These are phyloP conservation scores for Onychorhynchus coronatus DNA, from an alignment of 2,113 vertebrate genomes.

Conservation along the genomic window DNA sequence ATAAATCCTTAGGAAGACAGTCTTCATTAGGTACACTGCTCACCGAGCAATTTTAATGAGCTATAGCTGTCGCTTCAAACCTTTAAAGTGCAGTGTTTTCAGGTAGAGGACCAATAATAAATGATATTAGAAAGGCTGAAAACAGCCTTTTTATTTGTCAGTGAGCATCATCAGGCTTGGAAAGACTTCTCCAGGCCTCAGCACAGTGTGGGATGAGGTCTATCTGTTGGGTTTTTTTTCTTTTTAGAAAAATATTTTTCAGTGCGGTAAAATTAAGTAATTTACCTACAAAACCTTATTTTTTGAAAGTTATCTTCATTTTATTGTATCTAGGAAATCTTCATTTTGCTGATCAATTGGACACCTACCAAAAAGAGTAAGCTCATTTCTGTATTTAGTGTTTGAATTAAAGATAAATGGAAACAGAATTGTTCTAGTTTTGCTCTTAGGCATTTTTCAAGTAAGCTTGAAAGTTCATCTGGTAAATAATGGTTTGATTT, in stretches of 20 bases:
- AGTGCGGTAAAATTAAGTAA: not conserved
- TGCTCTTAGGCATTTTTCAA: not conserved
- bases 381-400: not conserved
- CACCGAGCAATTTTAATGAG: not conserved
- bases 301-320: not conserved
- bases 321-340: not conserved
- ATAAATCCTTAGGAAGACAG: constrained; percentile 5
- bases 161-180: not conserved
- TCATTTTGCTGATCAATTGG: not conserved
- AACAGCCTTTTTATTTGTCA: not conserved
- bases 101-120: not conserved
- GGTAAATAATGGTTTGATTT: not conserved
- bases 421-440: not conserved
- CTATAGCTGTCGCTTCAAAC: not conserved
- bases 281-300: not conserved
- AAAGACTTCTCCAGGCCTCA: not conserved
- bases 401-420: not conserved
- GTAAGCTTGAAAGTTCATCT: not conserved
- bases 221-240: not conserved
- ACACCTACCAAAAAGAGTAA: not conserved
- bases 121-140: not conserved
- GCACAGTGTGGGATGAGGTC: not conserved
- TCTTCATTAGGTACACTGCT: not conserved
- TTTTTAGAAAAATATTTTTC: not conserved
- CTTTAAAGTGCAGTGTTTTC: not conserved